Conservation (phyloP, 2,888 invertebrate genomes). For the Lepetodrilus schrolli region DNA sequence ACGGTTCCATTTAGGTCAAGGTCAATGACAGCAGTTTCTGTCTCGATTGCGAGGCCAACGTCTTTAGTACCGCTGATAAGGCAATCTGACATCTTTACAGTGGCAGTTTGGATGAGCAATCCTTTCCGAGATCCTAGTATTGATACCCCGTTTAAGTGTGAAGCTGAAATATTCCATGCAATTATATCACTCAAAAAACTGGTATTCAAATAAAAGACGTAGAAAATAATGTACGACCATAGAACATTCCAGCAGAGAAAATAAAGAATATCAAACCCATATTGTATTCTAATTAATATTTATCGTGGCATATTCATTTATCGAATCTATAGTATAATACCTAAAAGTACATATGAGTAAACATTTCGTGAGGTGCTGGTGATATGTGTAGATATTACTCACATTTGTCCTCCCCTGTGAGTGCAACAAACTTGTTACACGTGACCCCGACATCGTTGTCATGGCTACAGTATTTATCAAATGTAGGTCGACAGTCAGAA, state of each 20-base stretch:
- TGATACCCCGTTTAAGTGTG: neutral
- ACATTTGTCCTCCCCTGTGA: neutral
- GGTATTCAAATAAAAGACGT: too few species aligned
- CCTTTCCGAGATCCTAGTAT: neutral
- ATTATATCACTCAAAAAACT: too few species aligned
- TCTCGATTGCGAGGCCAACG: constrained; percentile 10
- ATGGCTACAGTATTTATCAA: neutral
- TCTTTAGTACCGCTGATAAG: neutral
- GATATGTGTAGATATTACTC: neutral
- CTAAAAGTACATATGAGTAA: too few species aligned
- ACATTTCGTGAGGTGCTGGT: too few species aligned
- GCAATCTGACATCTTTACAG: constrained; percentile 9
- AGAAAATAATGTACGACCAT: too few species aligned
- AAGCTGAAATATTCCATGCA: too few species aligned
- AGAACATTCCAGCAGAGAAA: too few species aligned
- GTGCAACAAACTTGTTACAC: neutral
- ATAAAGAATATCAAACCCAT: too few species aligned
- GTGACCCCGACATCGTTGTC: neutral
- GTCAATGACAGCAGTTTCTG: neutral
- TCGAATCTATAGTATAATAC: too few species aligned
- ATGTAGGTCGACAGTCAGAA: neutral
- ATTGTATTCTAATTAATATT: too few species aligned
- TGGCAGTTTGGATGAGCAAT: neutral
- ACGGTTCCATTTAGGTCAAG: constrained; percentile 21
- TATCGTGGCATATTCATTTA: too few species aligned